phyloP scores from a whole-genome alignment of 2,113 vertebrate genomes.

The Phyllopteryx taeniolatus region DNA sequence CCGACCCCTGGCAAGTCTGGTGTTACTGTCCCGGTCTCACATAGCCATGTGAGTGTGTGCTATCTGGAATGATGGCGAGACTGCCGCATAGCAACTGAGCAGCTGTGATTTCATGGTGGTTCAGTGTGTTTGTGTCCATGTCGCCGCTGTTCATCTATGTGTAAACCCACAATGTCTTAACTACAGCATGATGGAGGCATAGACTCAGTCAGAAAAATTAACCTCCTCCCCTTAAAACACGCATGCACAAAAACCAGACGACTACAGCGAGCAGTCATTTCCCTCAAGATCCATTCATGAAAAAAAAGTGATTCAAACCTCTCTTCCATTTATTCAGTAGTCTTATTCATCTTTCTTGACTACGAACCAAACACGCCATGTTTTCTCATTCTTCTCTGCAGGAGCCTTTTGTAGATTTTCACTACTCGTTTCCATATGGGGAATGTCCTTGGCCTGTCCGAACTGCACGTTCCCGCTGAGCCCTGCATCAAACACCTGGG shows the following conservation, averaged over 20 bases:
- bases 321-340: slow-evolving; percentile 51
- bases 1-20: slow-evolving; percentile 59
- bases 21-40: slow-evolving; percentile 46
- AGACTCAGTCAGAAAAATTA: slow-evolving; percentile 36
- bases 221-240: slow-evolving; percentile 3
- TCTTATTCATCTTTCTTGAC: slow-evolving; percentile 63
- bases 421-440: slow-evolving; percentile 42
- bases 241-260: slow-evolving; percentile 43
- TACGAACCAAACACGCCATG: slow-evolving; percentile 52
- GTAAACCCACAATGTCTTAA: slow-evolving; percentile 46
- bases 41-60: slow-evolving; percentile 42
- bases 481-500: slow-evolving; percentile 51
- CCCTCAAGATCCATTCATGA: slow-evolving; percentile 70
- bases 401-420: slow-evolving; percentile 19
- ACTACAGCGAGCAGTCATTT: slow-evolving; percentile 60
- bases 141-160: slow-evolving; percentile 36
- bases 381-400: slow-evolving; percentile 38
- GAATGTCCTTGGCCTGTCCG: slow-evolving; percentile 65
- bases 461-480: slow-evolving; percentile 53
- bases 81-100: slow-evolving; percentile 61
- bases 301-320: slow-evolving; percentile 65
- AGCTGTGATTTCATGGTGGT: slow-evolving; percentile 60
- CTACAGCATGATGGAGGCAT: slow-evolving; percentile 41
- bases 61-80: slow-evolving; percentile 56
- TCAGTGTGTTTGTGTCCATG: slow-evolving; percentile 3